phyloP scores from a whole-genome alignment of 2,888 invertebrate species.

The Nephrotoma guestfalica region DNA sequence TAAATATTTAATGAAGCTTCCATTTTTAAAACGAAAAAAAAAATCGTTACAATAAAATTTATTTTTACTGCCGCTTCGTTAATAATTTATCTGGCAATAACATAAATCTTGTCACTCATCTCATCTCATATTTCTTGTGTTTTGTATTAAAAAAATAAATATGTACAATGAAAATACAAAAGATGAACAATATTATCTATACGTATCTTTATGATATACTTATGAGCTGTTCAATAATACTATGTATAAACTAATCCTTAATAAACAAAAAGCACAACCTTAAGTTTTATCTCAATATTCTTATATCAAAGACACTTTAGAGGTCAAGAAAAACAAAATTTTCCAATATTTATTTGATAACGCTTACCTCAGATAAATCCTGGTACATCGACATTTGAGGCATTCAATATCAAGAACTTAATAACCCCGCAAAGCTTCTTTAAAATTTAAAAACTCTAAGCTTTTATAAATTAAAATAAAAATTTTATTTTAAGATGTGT shows the following conservation, averaged over 20 bases:
- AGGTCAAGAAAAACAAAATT: neutral
- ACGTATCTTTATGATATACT: neutral
- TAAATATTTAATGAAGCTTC: constrained; percentile 8
- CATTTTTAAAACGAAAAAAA: neutral
- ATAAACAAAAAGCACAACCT: neutral
- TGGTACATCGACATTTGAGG: constrained; percentile 24
- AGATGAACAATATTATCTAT: neutral
- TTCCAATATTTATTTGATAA: neutral
- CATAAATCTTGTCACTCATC: neutral
- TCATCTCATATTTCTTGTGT: neutral
- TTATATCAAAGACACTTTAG: neutral
- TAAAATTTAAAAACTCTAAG: neutral
- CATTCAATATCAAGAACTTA: neutral
- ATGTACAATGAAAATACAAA: neutral
- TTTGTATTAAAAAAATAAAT: neutral
- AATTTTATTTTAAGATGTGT: neutral
- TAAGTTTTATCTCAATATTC: neutral
- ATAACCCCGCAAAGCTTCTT: neutral
- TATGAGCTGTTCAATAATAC: neutral
- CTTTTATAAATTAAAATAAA: neutral
- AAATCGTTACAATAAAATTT: constrained; percentile 6
- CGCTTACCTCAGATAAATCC: constrained; percentile 22
- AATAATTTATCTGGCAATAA: neutral
- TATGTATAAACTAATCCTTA: neutral
- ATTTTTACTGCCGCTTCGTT: neutral